These are phyloP conservation scores for Plectrocnemia conspersa DNA, from an alignment of 1,140 invertebrate species.

Conservation along the genomic window DNA sequence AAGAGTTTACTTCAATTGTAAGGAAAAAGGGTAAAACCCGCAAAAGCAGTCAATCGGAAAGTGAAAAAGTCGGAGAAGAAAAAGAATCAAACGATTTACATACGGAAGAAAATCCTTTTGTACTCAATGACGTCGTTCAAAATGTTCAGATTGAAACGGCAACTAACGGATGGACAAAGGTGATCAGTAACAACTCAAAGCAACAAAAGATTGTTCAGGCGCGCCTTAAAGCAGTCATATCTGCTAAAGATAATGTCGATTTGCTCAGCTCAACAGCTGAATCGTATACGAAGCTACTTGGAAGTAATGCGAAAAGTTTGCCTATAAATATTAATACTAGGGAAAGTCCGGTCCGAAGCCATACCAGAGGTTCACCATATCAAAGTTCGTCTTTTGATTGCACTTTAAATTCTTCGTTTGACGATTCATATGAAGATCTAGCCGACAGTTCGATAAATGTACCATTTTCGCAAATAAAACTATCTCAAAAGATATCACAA, in stretches of 20 bases:
- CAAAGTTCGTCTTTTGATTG: conserved; percentile 41
- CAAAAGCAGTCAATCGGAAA: conserved; percentile 48
- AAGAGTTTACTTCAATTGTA: conserved; percentile 38
- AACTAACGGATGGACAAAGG: conserved; percentile 44
- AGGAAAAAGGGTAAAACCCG: conserved; percentile 45
- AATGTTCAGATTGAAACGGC: conserved; percentile 35
- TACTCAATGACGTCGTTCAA: conserved; percentile 43
- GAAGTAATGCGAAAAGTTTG: conserved; percentile 35
- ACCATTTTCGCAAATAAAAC: too few relatives aligned
- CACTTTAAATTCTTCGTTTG: too few relatives aligned
- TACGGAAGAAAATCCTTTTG: conserved; percentile 41
- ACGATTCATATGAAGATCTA: too few relatives aligned
- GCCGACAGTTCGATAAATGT: too few relatives aligned
- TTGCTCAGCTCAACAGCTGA: conserved; percentile 42
- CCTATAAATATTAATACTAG: conserved; percentile 37
- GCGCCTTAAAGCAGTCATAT: conserved; percentile 49
- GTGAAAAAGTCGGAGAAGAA: conserved; percentile 46
- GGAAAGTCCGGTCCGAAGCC: conserved; percentile 34
- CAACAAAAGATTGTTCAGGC: conserved; percentile 48
- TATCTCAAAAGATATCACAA: conserved; percentile 60
- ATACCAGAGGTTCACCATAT: conserved; percentile 37
- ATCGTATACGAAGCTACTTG: conserved; percentile 44
- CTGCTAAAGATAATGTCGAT: conserved; percentile 43
- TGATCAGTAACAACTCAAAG: conserved; percentile 45
- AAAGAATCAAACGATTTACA: conserved; percentile 49